phyloP scores from a whole-genome alignment of 2,113 vertebrate species.

The Mobula birostris region DNA sequence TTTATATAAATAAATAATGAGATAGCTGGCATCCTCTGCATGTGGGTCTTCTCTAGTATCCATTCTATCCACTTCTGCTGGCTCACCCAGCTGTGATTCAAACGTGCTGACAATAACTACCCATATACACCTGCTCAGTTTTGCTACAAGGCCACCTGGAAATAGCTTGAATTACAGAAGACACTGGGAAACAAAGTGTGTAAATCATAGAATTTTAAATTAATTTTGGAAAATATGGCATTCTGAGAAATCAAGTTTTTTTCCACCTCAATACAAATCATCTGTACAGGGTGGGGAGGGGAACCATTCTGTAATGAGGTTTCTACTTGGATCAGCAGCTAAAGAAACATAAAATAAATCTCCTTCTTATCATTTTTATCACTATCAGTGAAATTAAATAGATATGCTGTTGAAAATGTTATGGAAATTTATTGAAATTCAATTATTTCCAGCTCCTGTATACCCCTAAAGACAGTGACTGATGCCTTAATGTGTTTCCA shows the following conservation, averaged over 20 bases:
- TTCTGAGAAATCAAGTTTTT: not conserved
- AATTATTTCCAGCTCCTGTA: not conserved
- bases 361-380: not conserved
- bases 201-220: not conserved
- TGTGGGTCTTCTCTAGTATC: not conserved
- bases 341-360: not conserved
- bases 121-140: not conserved
- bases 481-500: not conserved
- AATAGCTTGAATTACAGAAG: not conserved
- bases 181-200: not conserved
- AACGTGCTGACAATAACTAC: not conserved
- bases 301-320: not conserved
- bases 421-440: not conserved
- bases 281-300: not conserved
- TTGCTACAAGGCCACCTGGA: not conserved
- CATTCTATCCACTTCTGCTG: not conserved
- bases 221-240: not conserved
- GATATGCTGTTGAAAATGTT: not conserved
- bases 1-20: not conserved
- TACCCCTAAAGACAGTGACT: not conserved
- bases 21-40: too few species aligned
- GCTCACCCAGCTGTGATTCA: not conserved
- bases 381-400: not conserved
- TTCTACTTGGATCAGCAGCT: not conserved
- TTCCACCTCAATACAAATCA: not conserved